Base-by-base conservation (phyloP, 2,797 vertebrate species). In the Rhinella marina region DNA sequence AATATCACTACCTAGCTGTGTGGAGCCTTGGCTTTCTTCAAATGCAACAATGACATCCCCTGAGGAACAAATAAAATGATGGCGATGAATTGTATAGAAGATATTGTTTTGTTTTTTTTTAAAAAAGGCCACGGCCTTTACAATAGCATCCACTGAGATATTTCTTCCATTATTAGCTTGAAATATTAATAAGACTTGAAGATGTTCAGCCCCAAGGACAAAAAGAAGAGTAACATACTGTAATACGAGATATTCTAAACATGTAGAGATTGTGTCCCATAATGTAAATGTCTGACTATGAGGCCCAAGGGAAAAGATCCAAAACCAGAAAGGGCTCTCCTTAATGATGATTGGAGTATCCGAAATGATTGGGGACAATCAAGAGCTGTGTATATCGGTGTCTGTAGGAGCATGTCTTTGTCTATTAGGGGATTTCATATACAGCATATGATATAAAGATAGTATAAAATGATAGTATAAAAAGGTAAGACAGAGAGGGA, bases 101-200 rank as follows among this genome's bases (percentile, higher is more conserved):
- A 27, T 50, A 52, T 62, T 12, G 8, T 66, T 4, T 64, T 25
- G 14, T 81, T 8, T 73, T 83, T 82, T n/a, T 62, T 84, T 4
- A 52, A 52, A n/a, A 14, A 85, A 76, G 73, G 73, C n/a, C 59
- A 66, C n/a, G 84, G 84, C 59, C 57, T 85, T 14, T 64, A 76
- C 59, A 29, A 85, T 85, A 77, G 52, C 25, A 50, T 64, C 56
- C 17, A 10, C n/a, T 9, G 57, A 76, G 21, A 85, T 77, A 19
- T 78, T 52, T 8, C 73, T 85, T 85, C n/a, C n/a, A 85, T 85
- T 85, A 77, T 85, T 85, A 85, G 73, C 29, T 11, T 85, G 72
- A 85, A 85, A 85, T 85, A 85, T 85, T 85, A 77, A 85, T 85
- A 78, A 85, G 84, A 77, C 73, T 48, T 78, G 57, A 62, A 85